Base-by-base conservation (phyloP, 1,140 invertebrate species). In the Neelides sp. region DNA sequence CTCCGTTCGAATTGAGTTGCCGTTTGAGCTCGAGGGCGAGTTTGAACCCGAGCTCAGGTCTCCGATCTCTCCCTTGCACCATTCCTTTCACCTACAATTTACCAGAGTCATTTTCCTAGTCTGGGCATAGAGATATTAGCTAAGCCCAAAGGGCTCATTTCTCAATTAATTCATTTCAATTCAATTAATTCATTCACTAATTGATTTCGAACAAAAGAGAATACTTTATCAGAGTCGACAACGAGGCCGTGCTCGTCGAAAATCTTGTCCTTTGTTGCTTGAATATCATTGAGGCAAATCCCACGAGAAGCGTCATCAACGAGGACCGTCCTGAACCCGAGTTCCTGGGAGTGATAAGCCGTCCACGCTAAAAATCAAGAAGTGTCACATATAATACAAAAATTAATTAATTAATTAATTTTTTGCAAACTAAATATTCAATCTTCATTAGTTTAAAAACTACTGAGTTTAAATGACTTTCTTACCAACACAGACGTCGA, bases 401-500 rank as follows among this genome's bases (percentile, higher is more conserved):
- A 28, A 13, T n/a, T n/a, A n/a, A n/a, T n/a, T n/a, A n/a, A n/a
- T n/a, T n/a, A n/a, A n/a, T n/a, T n/a, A n/a, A n/a, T n/a, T n/a
- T 13, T 35, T 35, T n/a, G 1, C 34, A 35, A 2, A 17, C 13
- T 35, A 35, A 35, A 1, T n/a, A n/a, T n/a, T n/a, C n/a, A 3
- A 1, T 15, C 39, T 22, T 20, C 22, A 19, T 19, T 1, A 17
- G 12, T 19, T 15, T 10, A 22, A 22, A 40, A 40, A 22, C 8
- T 8, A 7, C 17, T 40, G 26, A 39, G 10, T 5, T 13, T 8
- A 23, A 36, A 41, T 4, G 24, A n/a, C n/a, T n/a, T 4, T 40
- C 76, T 71, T 68, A 78, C 85, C 86, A 13, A 98, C 94, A 67
- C 94, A 98, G 40, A 96, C 84, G 67, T 98, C 94, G 63, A 91